Evolutionary conservation across 1,140 invertebrate genomes (phyloP).

Genomic region (Zeugodacus cucurbitae): DNA sequence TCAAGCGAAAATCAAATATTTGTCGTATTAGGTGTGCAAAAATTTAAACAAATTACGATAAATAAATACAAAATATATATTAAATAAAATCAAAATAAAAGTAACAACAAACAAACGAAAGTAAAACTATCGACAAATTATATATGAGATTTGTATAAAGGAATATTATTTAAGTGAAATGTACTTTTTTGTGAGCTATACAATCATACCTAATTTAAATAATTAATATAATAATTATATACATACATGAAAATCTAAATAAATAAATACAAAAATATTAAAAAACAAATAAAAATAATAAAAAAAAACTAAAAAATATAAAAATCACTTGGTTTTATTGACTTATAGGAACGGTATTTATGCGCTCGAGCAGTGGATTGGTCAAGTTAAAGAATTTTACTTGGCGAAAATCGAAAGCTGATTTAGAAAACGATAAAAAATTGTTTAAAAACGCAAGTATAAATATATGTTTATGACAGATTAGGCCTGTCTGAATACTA

Average conservation of each 20-base stretch:
- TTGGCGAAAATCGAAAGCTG: no score
- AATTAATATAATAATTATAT: conserved; percentile 15
- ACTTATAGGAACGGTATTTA: background rate
- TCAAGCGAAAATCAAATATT: background rate
- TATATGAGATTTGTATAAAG: conserved; percentile 30
- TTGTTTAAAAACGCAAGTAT: no score
- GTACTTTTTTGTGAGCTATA: conserved; percentile 19
- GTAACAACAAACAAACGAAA: conserved; percentile 4
- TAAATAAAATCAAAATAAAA: background rate
- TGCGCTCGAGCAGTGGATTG: background rate
- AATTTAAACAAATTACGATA: background rate
- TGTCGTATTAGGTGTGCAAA: background rate
- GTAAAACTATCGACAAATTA: background rate
- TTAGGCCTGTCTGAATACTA: no score
- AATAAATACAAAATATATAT: background rate
- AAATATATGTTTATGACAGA: no score
- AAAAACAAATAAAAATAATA: background rate
- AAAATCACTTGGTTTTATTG: background rate
- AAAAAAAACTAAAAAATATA: background rate
- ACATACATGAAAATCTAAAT: background rate
- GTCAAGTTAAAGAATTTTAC: no score
- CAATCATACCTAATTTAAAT: conserved; percentile 28
- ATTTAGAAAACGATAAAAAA: no score
- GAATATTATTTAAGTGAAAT: conserved; percentile 20
- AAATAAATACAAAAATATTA: background rate